Percentiles rank a stretch among this genome's conserved stretches.
Conservation (phyloP, 2,113 vertebrate species). For the Calypte anna region DNA sequence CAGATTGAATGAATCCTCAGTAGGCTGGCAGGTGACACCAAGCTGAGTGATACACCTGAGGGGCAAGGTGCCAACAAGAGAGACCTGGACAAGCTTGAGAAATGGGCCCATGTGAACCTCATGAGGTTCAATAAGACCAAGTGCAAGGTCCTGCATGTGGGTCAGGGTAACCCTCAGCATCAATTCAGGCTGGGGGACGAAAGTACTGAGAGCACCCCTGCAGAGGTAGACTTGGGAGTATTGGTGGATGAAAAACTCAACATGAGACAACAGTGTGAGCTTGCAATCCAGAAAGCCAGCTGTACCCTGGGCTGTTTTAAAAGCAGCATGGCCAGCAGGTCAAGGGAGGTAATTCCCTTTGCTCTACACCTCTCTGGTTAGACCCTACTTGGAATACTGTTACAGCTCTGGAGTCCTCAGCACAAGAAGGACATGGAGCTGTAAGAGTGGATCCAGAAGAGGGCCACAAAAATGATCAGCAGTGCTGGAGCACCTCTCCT, state of each 20-base stretch:
- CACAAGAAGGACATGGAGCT: not conserved
- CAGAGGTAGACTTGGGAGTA: not conserved
- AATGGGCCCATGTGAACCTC: not conserved
- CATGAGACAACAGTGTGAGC: accelerated
- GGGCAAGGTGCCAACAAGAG: not conserved
- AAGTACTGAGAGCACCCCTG: not conserved
- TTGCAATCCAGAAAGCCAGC: not conserved
- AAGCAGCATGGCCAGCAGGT: not conserved
- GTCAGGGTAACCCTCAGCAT: accelerated
- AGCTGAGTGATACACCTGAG: not conserved
- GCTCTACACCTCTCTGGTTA: not conserved
- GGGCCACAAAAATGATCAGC: accelerated
- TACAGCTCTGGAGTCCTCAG: not conserved
- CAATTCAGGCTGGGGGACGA: too few species aligned
- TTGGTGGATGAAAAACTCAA: not conserved
- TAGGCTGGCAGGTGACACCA: not conserved
- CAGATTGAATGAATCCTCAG: not conserved
- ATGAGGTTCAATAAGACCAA: not conserved
- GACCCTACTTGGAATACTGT: not conserved
- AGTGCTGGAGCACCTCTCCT: not conserved
- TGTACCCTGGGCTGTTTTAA: not conserved
- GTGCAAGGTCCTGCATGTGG: not conserved
- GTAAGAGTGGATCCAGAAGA: not conserved
- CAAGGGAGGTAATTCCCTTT: not conserved
- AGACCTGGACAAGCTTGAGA: not conserved